Percentiles rank a stretch among this genome's conserved stretches.
Evolutionary conservation across 2,797 vertebrate species (phyloP).

Genomic region (Clarias fuscus): DNA sequence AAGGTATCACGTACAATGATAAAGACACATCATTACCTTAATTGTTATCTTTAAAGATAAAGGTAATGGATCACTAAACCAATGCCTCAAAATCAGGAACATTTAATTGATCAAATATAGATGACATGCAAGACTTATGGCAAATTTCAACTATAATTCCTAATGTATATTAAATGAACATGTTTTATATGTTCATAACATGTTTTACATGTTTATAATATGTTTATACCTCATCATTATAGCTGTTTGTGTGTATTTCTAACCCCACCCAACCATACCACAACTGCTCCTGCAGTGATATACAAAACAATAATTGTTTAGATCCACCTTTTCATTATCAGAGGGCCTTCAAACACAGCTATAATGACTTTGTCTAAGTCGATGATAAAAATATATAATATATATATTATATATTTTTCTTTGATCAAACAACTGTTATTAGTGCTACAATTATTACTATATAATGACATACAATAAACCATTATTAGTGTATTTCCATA

Average conservation of each 20-base stretch:
- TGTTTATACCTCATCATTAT: neutral
- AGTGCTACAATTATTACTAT: too few species aligned
- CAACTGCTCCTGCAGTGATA: neutral
- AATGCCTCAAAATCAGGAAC: neutral
- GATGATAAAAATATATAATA: too few species aligned
- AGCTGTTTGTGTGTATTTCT: neutral
- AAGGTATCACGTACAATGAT: neutral
- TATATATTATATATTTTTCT: too few species aligned
- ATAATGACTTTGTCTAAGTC: neutral
- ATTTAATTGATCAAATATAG: neutral
- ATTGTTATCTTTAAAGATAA: neutral
- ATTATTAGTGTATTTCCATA: neutral
- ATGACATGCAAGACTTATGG: neutral
- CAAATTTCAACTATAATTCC: neutral
- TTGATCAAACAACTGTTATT: too few species aligned
- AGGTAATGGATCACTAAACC: neutral
- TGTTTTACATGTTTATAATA: too few species aligned
- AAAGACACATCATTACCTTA: neutral
- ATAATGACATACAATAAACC: conserved; percentile 17
- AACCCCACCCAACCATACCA: neutral
- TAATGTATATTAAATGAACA: neutral
- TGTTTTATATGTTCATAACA: too few species aligned
- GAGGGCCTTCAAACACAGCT: conserved; percentile 8
- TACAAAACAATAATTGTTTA: neutral
- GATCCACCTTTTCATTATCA: neutral